Base-by-base conservation (phyloP, 2,888 invertebrate species). In the Trypoxylon attenuatum region DNA sequence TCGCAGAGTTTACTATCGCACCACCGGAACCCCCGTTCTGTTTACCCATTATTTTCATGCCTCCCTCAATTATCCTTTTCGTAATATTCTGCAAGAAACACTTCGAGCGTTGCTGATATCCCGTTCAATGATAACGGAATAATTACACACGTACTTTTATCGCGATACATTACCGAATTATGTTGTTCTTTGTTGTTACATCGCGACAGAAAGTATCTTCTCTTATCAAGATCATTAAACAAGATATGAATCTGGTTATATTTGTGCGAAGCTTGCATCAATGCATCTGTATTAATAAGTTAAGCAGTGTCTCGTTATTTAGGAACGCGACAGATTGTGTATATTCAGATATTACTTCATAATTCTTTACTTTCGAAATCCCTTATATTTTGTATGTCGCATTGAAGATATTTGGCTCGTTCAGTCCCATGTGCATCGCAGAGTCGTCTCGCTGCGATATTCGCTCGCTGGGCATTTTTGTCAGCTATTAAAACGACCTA, bases 1-100 rank as follows among this genome's bases (percentile, higher is more conserved):
- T 91, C 0, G 91, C 88, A 16, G 91, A 87, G 78, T 92, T 93
- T 19, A 93, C 87, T 29, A 93, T 89, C 0, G 89, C 88, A 0
- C 92, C 92, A 2, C 92, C 91, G 5, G 75, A 47, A 4, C 87
- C 88, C 1, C 87, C 86, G 23, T 83, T 84, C 56, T 87, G 82
- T 57, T 82, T 84, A 2, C 85, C 82, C 69, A 89, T 79, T 66
- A 86, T 79, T 42, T 88, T 81, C 54, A 89, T 38, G 1, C 83
- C 89, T 1, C 87, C 19, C 0, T 60, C 53, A n/a, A 78, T 76
- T 2, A 39, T 57, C 45, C 25, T 67, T 5, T 38, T 42, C 0
- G 73, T 61, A 19, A 58, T 54, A 22, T 71, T 79, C 81, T 81
- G 42, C 1, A 39, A 45, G 21, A 15, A 1, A 15, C 16, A 27